A percentile compares a stretch with the other conserved stretches of the same genome.
phyloP scores from a whole-genome alignment of 2,888 invertebrate genomes.

The Noctua janthina region DNA sequence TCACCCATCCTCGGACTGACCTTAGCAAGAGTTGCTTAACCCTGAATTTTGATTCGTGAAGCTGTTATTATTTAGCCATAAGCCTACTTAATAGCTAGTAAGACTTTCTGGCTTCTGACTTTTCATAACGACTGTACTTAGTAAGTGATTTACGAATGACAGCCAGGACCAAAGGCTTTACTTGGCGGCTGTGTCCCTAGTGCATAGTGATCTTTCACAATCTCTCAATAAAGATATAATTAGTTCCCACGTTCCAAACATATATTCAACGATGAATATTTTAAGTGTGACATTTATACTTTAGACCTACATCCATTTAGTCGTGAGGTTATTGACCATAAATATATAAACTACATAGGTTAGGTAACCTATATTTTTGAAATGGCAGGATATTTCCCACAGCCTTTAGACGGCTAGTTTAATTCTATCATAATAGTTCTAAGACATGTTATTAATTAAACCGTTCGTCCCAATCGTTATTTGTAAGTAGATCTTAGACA shows the following conservation, averaged over 20 bases:
- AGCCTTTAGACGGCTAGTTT: not conserved
- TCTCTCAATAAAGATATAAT: slow-evolving; percentile 36
- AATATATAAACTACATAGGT: slow-evolving; percentile 20
- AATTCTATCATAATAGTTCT: not conserved
- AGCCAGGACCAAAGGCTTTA: not conserved
- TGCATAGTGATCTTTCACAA: slow-evolving; percentile 9
- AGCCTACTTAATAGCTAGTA: not conserved
- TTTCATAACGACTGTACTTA: not conserved
- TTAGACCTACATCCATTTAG: slow-evolving; percentile 26
- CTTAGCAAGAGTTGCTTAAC: not conserved
- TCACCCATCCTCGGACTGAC: not conserved
- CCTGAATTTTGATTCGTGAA: not conserved
- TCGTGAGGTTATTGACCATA: slow-evolving; percentile 46
- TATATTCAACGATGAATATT: slow-evolving; percentile 37
- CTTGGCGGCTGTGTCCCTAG: not conserved
- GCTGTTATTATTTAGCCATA: not conserved
- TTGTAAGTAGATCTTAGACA: not conserved
- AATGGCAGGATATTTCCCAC: slow-evolving; percentile 1
- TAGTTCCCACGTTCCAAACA: slow-evolving; percentile 45
- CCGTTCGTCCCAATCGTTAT: not conserved
- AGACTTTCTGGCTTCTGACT: not conserved
- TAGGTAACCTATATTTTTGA: slow-evolving; percentile 20
- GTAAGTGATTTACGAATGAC: not conserved
- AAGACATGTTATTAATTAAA: not conserved
- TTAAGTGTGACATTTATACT: slow-evolving; percentile 47